Base-by-base conservation (phyloP, 2,797 vertebrate genomes). In the Myotis daubentonii region DNA sequence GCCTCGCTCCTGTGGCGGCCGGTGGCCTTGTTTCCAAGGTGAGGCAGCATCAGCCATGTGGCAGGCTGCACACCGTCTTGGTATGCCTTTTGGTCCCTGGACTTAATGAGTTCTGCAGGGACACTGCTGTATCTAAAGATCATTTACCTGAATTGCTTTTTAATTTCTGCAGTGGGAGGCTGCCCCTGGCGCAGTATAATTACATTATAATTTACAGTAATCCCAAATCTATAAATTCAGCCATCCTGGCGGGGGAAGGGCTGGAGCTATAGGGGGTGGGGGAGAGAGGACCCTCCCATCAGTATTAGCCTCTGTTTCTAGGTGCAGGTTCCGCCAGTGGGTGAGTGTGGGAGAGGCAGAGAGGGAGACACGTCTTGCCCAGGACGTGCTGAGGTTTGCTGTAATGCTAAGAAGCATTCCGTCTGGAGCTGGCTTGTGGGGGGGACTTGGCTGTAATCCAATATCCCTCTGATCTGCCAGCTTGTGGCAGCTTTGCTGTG, bases 111-210 rank as follows among this genome's bases (percentile, higher is more conserved):
- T 98, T 98, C 98, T 98, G 97, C 97, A 97, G 98, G 98, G 98
- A 98, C 91, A 60, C 93, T 70, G 57, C 94, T 82, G 95, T 97
- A 98, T 97, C 98, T 98, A 98, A 98, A 98, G 97, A 98, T 98
- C 98, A 97, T 98, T 98, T 98, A 98, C 98, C 97, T 98, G 98
- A 98, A 98, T 98, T 98, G 98, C 97, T 98, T 98, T 98, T 98
- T 98, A 98, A 98, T 98, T 98, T 98, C 98, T 98, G 97, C 97
- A 91, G 68, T 97, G 97, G 97, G 97, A 98, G 98, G 97, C 97
- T 97, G 95, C 97, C 98, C 97, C 97, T 97, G 97, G 97, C 57
- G 44, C 44, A 47, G 95, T 97, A 96, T 98, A 98, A 98, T 98
- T 98, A 98, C 97, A 97, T 97, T 98, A 96, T 98, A 98, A 98